Percentiles rank a stretch among this genome's conserved stretches.
phyloP scores from a whole-genome alignment of 2,797 vertebrate species.

The Spinus pinus region DNA sequence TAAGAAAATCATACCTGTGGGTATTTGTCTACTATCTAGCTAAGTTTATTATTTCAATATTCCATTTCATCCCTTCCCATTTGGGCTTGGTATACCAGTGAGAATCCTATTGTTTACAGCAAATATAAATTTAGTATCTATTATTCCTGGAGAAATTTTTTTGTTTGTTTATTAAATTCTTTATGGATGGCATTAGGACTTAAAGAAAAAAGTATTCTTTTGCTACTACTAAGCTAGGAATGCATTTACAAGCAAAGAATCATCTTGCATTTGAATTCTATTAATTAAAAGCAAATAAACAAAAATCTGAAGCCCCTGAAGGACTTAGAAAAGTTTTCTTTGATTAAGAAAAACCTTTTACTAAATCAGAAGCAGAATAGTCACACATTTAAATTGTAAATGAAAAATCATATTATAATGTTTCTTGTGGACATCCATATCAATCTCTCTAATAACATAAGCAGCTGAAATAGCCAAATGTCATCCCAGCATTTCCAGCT shows the following conservation, averaged over 20 bases:
- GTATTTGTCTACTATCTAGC: not conserved
- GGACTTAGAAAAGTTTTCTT: not conserved
- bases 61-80: not conserved
- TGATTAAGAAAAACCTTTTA: not conserved
- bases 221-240: not conserved
- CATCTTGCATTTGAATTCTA: not conserved
- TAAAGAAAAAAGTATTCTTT: not conserved
- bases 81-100: not conserved
- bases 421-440: not conserved
- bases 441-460: not conserved
- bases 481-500: not conserved
- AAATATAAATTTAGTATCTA: not conserved
- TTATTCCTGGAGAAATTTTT: not conserved
- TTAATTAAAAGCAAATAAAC: constrained; percentile 7
- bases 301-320: not conserved
- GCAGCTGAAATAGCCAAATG: not conserved
- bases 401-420: not conserved
- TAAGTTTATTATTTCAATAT: not conserved
- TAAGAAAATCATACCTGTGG: not conserved
- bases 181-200: not conserved
- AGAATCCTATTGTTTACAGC: not conserved
- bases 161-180: not conserved
- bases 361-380: not conserved
- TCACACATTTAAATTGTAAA: not conserved
- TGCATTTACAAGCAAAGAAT: not conserved